A percentile compares a stretch with the other conserved stretches of the same genome.
These are phyloP conservation scores for Anorthoa munda DNA, from an alignment of 2,888 invertebrate genomes.

Conservation along the genomic window DNA sequence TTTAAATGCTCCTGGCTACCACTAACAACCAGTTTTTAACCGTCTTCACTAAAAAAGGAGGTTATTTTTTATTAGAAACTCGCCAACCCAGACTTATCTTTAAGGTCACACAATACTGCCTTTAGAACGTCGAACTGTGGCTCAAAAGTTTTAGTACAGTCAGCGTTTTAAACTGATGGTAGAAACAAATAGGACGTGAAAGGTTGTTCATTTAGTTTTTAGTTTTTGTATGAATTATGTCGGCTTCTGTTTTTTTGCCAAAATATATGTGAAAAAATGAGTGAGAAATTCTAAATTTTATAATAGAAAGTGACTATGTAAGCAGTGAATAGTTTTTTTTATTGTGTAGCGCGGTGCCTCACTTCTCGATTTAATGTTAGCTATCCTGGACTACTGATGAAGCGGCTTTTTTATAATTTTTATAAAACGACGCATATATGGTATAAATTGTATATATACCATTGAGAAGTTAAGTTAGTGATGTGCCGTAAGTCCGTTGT, in stretches of 20 bases:
- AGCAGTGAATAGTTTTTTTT: constrained; percentile 44
- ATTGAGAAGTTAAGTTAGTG: constrained; percentile 42
- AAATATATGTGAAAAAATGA: constrained; percentile 22
- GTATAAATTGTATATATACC: constrained; percentile 35
- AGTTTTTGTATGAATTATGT: constrained; percentile 58
- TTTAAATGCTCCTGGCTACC: constrained; percentile 12
- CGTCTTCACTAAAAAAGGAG: no score
- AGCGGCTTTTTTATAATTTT: constrained; percentile 53
- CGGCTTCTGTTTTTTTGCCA: constrained; percentile 51
- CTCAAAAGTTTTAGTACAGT: constrained; percentile 27
- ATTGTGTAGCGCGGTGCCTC: constrained; percentile 56
- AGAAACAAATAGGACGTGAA: constrained; percentile 16
- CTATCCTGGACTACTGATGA: constrained; percentile 36
- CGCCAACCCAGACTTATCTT: background rate
- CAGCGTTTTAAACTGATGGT: constrained; percentile 25
- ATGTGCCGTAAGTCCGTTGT: constrained; percentile 37
- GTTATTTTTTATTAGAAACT: background rate
- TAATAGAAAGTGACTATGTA: constrained; percentile 30
- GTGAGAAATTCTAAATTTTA: constrained; percentile 23
- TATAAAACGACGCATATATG: constrained; percentile 36
- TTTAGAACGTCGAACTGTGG: constrained; percentile 29
- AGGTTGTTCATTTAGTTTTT: constrained; percentile 58
- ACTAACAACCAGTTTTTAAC: background rate
- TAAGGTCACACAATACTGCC: constrained; percentile 28
- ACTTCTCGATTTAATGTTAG: constrained; percentile 55